Percentiles rank a stretch among this genome's conserved stretches.
phyloP scores from a whole-genome alignment of 2,113 vertebrate species.

The Oreochromis niloticus region DNA sequence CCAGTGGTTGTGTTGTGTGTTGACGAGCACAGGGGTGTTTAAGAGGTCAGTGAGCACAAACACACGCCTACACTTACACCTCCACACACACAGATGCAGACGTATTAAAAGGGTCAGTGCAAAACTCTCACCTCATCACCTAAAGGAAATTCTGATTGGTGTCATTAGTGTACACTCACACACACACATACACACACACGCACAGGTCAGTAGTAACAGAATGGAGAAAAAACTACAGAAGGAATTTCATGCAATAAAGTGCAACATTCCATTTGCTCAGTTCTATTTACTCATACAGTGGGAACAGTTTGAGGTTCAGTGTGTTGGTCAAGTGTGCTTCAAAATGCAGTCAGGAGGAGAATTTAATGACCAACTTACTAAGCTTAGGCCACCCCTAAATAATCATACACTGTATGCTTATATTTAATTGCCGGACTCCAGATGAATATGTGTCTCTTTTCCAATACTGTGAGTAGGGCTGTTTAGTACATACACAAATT shows the following conservation, averaged over 20 bases:
- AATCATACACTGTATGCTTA: neutral
- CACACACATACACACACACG: neutral
- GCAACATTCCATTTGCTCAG: neutral
- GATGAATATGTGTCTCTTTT: neutral
- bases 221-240: neutral
- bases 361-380: neutral
- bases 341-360: neutral
- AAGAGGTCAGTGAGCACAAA: slow-evolving; percentile 76
- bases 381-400: neutral
- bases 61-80: slow-evolving; percentile 45
- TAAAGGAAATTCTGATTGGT: slow-evolving; percentile 59
- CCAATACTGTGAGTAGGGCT: neutral
- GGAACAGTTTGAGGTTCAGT: neutral
- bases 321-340: neutral
- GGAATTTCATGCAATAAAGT: neutral
- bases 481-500: neutral
- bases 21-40: slow-evolving; percentile 75
- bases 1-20: slow-evolving; percentile 71
- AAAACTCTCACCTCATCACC: slow-evolving; percentile 59
- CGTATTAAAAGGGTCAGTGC: slow-evolving; percentile 67
- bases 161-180: slow-evolving; percentile 44
- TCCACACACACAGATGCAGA: slow-evolving; percentile 35
- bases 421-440: neutral
- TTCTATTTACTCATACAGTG: neutral
- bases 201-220: neutral